phyloP scores from a whole-genome alignment of 53 echinoderm and acorn worm genomes.

The Antedon mediterranea region DNA sequence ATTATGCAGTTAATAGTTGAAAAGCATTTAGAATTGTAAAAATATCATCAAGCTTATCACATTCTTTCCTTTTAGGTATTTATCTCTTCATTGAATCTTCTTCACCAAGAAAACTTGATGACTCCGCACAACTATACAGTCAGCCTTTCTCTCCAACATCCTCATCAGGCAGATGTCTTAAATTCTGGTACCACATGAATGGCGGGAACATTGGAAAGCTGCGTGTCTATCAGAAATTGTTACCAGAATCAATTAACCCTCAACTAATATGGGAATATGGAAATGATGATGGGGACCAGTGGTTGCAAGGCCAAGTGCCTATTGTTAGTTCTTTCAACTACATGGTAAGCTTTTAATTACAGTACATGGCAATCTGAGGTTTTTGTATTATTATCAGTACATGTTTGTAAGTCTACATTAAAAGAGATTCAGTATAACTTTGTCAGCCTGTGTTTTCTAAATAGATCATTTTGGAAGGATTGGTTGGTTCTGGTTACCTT shows the following conservation, averaged over 20 bases:
- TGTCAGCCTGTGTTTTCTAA: too few relatives aligned
- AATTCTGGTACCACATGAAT: conserved; percentile 9
- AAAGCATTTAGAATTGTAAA: too few relatives aligned
- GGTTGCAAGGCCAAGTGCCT: conserved; percentile 50
- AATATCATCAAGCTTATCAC: too few relatives aligned
- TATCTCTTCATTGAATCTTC: conserved; percentile 64
- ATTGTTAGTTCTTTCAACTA: conserved; percentile 26
- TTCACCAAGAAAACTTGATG: conserved; percentile 1
- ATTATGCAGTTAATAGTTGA: too few relatives aligned
- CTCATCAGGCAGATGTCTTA: background rate
- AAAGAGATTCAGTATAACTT: too few relatives aligned
- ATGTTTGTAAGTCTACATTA: too few relatives aligned
- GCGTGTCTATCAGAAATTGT: conserved; percentile 7
- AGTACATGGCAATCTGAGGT: background rate
- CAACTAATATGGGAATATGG: conserved; percentile 36
- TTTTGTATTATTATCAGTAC: too few relatives aligned
- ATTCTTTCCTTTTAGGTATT: conserved; percentile 23
- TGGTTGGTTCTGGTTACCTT: conserved; percentile 25
- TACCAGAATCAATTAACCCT: conserved; percentile 17
- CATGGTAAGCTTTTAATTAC: conserved; percentile 25
- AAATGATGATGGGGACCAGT: conserved; percentile 20
- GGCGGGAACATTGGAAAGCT: conserved; percentile 15
- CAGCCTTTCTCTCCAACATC: conserved; percentile 2
- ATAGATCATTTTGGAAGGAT: conserved; percentile 52
- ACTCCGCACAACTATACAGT: conserved; percentile 16